Evolutionary conservation across 2,888 invertebrate genomes (phyloP), one percentile per base, ranked within the genome.

Genomic region (Dorcus hopei): DNA sequence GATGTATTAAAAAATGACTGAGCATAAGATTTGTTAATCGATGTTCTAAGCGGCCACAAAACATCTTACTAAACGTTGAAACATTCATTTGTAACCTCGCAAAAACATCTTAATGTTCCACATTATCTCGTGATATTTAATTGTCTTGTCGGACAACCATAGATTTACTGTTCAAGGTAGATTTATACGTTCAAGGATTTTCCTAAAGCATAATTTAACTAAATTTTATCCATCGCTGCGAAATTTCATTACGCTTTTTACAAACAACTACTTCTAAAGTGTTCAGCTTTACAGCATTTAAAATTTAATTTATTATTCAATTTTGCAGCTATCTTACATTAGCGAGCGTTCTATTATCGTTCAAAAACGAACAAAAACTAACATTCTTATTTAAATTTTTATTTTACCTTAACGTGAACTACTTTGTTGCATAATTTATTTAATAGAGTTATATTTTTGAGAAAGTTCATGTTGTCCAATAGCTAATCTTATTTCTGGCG

Each of bases 1-100:
- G 45, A 33, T 6, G 26, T 33, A 33, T 33, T 33, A 19, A 47
- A 16, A 47, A 47, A 26, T 40, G 38, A 50, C 50, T n/a, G 38
- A 58, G 58, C 57, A 62, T 65, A 65, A 67, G 68, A 69, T 67
- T 69, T 70, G 70, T 70, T 68, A 67, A 70, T 70, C 65, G 65
- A 61, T 61, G 63, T 65, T 62, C 67, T 58, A 59, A 61, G 62
- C 62, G 57, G 57, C 59, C 59, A 62, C 70, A 71, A 70, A 71
- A 71, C 70, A 69, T 69, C 67, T 66, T 66, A 66, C 67, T 68
- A 65, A 69, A 69, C 66, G 68, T 61, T 61, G 62, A 63, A 63
- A 65, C 63, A 65, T 67, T 66, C 67, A 70, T 70, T 68, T 66
- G 65, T 65, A 69, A 62, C 65, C 61, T 62, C 61, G 63, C 70